Conservation (phyloP, 1,140 invertebrate species). For the Achroia grisella region DNA sequence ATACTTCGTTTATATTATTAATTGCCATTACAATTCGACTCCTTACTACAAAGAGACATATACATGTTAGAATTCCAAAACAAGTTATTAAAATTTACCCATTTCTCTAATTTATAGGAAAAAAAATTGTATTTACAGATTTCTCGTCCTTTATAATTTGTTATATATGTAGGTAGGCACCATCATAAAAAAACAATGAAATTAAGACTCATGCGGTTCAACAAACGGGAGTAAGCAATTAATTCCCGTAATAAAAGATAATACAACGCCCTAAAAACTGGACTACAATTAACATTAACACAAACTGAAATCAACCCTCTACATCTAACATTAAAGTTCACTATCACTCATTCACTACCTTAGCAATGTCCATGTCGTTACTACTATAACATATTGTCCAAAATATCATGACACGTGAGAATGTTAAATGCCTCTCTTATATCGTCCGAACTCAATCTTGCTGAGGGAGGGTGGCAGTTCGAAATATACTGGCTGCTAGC, state of each 20-base stretch:
- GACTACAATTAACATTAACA: slow-evolving; percentile 4
- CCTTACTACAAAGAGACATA: too few species aligned
- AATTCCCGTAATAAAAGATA: slow-evolving; percentile 17
- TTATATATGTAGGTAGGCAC: too few species aligned
- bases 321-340: background rate
- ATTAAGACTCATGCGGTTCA: slow-evolving; percentile 11
- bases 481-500: slow-evolving; percentile 18
- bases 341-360: slow-evolving; percentile 1
- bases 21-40: too few species aligned
- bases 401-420: slow-evolving; percentile 11
- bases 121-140: too few species aligned
- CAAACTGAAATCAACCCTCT: background rate
- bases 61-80: too few species aligned
- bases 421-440: background rate
- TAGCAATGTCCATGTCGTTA: slow-evolving; percentile 3
- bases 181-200: too few species aligned
- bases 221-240: slow-evolving; percentile 24
- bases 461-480: slow-evolving; percentile 11
- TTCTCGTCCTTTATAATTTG: too few species aligned
- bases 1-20: too few species aligned
- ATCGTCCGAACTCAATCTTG: background rate
- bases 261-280: slow-evolving; percentile 17
- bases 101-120: too few species aligned
- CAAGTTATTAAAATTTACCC: too few species aligned
- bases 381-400: slow-evolving; percentile 9